A percentile compares a stretch with the other conserved stretches of the same genome.
These are phyloP conservation scores for Enhydra lutris DNA, from an alignment of 2,113 vertebrate species.

Conservation along the genomic window DNA sequence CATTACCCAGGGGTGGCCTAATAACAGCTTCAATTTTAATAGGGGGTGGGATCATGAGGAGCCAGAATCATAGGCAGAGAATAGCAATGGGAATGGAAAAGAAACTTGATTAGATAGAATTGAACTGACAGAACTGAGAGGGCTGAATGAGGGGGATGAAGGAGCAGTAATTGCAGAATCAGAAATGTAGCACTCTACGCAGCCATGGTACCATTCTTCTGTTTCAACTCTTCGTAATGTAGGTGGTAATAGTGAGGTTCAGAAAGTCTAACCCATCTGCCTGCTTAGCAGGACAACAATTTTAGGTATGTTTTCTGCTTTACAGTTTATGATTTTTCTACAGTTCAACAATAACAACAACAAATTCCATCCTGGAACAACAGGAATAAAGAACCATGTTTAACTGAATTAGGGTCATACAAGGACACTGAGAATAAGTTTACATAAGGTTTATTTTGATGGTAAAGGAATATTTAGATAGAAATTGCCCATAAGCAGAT, in stretches of 20 bases:
- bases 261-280: not conserved
- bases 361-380: not conserved
- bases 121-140: not conserved
- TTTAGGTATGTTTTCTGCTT: not conserved
- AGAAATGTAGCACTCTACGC: not conserved
- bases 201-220: not conserved
- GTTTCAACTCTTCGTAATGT: not conserved
- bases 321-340: not conserved
- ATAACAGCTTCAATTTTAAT: not conserved
- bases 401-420: not conserved
- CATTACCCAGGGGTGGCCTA: not conserved
- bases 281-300: not conserved
- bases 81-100: not conserved
- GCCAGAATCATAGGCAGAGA: not conserved
- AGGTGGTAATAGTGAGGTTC: not conserved
- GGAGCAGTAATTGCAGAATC: not conserved
- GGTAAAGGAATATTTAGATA: not conserved
- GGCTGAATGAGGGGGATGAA: not conserved
- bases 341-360: not conserved
- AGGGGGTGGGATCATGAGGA: not conserved
- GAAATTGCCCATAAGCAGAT: not conserved
- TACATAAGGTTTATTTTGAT: not conserved
- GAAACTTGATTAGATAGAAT: not conserved
- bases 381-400: not conserved
- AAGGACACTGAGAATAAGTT: conserved; percentile 1